Conservation (phyloP, 2,113 vertebrate species). For the Turnix velox region DNA sequence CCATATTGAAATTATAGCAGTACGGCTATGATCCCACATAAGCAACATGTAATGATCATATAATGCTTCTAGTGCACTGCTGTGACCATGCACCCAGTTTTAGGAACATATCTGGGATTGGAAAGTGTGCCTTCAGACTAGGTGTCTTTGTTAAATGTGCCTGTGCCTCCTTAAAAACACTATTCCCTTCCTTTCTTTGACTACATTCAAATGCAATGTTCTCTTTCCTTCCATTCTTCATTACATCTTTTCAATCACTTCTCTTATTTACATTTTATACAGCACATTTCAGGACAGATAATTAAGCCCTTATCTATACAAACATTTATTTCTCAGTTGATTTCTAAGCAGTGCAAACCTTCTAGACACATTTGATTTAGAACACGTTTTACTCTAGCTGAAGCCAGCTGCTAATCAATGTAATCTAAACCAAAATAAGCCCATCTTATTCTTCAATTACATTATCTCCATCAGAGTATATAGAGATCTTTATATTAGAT, state of each 20-base stretch:
- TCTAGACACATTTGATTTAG: conserved; percentile 42
- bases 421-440: conserved; percentile 36
- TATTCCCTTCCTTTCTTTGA: not conserved
- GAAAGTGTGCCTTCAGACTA: conserved; percentile 4
- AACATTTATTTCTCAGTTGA: conserved; percentile 41
- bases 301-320: conserved; percentile 51
- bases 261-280: conserved; percentile 18
- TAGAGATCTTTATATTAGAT: conserved; percentile 35
- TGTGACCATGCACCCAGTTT: not conserved
- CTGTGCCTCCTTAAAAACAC: not conserved
- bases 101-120: not conserved
- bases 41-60: not conserved
- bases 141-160: too few species aligned
- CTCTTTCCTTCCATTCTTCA: not conserved
- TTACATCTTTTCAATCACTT: conserved; percentile 26
- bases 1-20: not conserved
- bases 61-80: not conserved
- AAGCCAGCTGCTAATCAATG: conserved; percentile 52
- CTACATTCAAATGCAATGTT: not conserved
- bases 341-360: conserved; percentile 44
- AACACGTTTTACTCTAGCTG: conserved; percentile 22
- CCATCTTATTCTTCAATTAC: conserved; percentile 4
- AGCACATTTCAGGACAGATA: conserved; percentile 18
- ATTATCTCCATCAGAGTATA: not conserved
- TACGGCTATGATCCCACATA: not conserved